Conservation (phyloP, 2,888 invertebrate species). For the Heliothis peltigera region DNA sequence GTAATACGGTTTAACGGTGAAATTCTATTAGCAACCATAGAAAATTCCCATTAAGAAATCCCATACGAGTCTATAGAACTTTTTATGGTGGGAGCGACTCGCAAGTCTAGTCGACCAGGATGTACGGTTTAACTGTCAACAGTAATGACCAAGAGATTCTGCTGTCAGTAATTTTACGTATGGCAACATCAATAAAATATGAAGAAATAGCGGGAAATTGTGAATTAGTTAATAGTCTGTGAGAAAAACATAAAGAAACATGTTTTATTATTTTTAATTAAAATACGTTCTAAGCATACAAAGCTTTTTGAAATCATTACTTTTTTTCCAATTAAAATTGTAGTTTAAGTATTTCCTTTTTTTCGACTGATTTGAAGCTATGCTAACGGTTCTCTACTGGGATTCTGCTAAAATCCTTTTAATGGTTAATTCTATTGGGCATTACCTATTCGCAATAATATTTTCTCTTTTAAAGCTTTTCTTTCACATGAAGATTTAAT, state of each 20-base stretch:
- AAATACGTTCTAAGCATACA: neutral
- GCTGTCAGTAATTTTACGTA: slow-evolving; percentile 32
- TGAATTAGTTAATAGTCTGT: slow-evolving; percentile 20
- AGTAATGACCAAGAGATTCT: slow-evolving; percentile 37
- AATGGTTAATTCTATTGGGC: no score
- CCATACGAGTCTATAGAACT: slow-evolving; percentile 40
- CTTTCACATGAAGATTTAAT: no score
- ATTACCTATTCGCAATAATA: no score
- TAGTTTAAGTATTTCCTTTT: no score
- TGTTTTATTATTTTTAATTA: neutral
- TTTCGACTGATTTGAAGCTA: no score
- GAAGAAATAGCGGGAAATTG: slow-evolving; percentile 24
- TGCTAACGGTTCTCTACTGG: no score
- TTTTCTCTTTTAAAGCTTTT: no score
- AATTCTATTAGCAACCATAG: slow-evolving; percentile 34
- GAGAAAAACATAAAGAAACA: slow-evolving; percentile 17
- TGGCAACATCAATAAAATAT: slow-evolving; percentile 40
- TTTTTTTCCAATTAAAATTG: no score
- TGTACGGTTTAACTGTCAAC: slow-evolving; percentile 25
- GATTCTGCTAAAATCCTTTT: no score
- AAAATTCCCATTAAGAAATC: slow-evolving; percentile 49
- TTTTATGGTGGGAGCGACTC: slow-evolving; percentile 35
- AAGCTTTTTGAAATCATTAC: neutral
- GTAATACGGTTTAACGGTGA: slow-evolving; percentile 21
- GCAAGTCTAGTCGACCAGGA: slow-evolving; percentile 27